A percentile compares a stretch with the other conserved stretches of the same genome.
phyloP scores from a whole-genome alignment of 2,113 vertebrate species.

The Cebus imitator region DNA sequence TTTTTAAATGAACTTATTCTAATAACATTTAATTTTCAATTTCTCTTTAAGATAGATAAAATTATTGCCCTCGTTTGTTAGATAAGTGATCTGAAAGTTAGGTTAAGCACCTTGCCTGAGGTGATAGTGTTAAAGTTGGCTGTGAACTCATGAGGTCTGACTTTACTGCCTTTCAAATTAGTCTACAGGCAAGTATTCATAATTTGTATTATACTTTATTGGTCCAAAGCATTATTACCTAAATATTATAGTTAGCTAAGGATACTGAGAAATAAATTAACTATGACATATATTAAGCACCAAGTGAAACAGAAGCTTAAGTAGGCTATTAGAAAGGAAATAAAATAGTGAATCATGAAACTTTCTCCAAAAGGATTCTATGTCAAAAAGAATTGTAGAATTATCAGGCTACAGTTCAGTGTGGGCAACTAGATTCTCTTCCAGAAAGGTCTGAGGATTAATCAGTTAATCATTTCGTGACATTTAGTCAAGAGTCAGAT shows the following conservation, averaged over 20 bases:
- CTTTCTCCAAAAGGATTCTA: background rate
- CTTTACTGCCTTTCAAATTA: background rate
- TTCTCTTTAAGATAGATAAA: background rate
- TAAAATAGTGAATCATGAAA: background rate
- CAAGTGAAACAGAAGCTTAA: background rate
- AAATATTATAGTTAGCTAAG: background rate
- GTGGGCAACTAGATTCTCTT: background rate
- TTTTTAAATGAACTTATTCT: background rate
- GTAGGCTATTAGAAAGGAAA: background rate
- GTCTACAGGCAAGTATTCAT: background rate
- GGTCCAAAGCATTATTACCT: background rate
- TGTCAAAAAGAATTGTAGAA: background rate
- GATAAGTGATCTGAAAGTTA: background rate
- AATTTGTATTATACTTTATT: background rate
- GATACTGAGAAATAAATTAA: background rate
- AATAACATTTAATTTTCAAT: background rate
- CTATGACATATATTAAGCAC: background rate
- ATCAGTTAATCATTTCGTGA: constrained; percentile 80
- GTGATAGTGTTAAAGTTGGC: background rate
- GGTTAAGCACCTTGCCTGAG: background rate
- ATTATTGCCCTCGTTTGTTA: background rate
- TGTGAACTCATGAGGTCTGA: background rate
- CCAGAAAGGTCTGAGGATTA: constrained; percentile 56
- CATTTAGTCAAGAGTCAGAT: constrained; percentile 79
- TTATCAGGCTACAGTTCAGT: background rate